Evolutionary conservation across 2,888 invertebrate genomes (phyloP), one percentile per base, ranked within the genome.

Genomic region (Rhamphomyia laevipes): DNA sequence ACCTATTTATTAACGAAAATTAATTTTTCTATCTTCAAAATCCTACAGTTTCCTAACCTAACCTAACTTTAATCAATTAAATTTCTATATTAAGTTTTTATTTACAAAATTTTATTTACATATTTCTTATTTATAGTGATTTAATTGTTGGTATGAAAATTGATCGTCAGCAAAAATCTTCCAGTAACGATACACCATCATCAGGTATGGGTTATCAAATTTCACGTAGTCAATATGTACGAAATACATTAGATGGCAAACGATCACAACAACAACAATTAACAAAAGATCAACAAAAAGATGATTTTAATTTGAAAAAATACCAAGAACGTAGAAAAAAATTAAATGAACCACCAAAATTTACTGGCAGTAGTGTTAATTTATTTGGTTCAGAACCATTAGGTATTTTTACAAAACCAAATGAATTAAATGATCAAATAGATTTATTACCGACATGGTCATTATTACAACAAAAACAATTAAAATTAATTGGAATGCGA

Each of bases 81-180:
- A 21, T 21, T 21, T 21, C 21, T 6, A 21, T 21, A 4, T 21
- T 21, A 21, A n/a, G 21, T 21, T 38, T 45, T 38, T 23, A 31
- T 33, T 33, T n/a, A n/a, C n/a, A n/a, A 12, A 5, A 9, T n/a
- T n/a, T 35, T n/a, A n/a, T 13, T 35, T n/a, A 38, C 42, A 31
- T 44, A n/a, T 47, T 37, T 43, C 12, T 43, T 43, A 44, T 43
- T 65, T 70, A 51, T 63, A 86, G 86, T 70, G 82, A 86, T 49
- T 68, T 87, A 17, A 73, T 88, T 52, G 75, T 80, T 31, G 84
- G 81, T 31, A 87, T 88, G 86, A 84, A 85, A 66, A 78, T 88
- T 41, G 86, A 86, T 61, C 75, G 77, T 27, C 55, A 61, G 1
- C 59, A 58, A 45, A 56, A 59, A 13, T 55, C 61, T 2, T 21